Percentiles rank a stretch among this genome's conserved stretches.
phyloP scores from a whole-genome alignment of 2,797 vertebrate species.

The Syngnathus rostellatus region DNA sequence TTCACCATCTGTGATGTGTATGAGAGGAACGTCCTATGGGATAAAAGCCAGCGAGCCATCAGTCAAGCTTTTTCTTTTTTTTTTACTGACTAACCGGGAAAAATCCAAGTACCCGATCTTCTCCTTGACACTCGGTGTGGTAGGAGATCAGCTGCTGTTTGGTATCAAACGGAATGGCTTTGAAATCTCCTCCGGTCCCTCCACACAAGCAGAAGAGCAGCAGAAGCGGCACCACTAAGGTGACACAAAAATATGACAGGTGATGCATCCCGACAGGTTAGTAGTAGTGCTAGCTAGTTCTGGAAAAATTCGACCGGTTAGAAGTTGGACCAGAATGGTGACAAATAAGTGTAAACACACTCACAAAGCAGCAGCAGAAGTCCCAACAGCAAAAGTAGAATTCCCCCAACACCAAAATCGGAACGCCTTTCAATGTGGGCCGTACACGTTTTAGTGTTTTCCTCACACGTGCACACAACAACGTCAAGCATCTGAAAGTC shows the following conservation, averaged over 20 bases:
- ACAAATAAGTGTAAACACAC: slow-evolving; percentile 18
- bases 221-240: slow-evolving; percentile 80
- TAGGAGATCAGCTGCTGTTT: slow-evolving; percentile 77
- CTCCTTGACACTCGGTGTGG: slow-evolving; percentile 85
- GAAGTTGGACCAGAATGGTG: background rate
- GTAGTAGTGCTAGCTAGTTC: background rate
- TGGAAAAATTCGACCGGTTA: background rate
- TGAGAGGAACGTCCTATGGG: slow-evolving; percentile 46
- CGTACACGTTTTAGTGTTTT: slow-evolving; percentile 24
- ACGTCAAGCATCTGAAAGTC: slow-evolving; percentile 50
- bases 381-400: slow-evolving; percentile 64
- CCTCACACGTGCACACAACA: slow-evolving; percentile 55
- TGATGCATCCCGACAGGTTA: background rate
- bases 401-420: slow-evolving; percentile 45
- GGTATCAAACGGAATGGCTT: slow-evolving; percentile 60
- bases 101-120: slow-evolving; percentile 74
- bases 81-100: background rate
- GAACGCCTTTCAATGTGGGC: fast-evolving
- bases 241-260: slow-evolving; percentile 8
- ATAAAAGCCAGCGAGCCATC: background rate
- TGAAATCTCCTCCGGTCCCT: slow-evolving; percentile 57
- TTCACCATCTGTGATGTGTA: slow-evolving; percentile 16
- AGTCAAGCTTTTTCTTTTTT: background rate
- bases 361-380: slow-evolving; percentile 71
- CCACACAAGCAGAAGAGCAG: slow-evolving; percentile 81